Percentiles rank a stretch among this genome's conserved stretches.
Conservation (phyloP, 2,113 vertebrate species). For the Perca schrenkii region DNA sequence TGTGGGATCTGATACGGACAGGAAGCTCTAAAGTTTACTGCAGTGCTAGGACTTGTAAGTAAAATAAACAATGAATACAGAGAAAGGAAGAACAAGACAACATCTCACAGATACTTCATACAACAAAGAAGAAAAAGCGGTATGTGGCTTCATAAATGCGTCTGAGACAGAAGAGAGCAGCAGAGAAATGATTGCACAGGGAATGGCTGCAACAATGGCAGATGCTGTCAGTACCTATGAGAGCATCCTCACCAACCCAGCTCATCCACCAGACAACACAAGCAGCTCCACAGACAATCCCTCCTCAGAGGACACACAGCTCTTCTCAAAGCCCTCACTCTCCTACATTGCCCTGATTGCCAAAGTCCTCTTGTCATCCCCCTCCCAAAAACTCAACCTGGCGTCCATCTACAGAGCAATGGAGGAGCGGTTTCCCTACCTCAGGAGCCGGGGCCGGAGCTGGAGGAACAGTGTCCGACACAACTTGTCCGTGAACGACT, state of each 20-base stretch:
- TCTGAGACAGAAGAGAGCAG: slow-evolving; percentile 1
- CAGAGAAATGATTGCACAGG: background rate
- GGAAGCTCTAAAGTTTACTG: slow-evolving; percentile 4
- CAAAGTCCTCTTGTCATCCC: slow-evolving; percentile 81
- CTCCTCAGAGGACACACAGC: background rate
- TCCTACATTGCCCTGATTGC: slow-evolving; percentile 82
- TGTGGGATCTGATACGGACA: background rate
- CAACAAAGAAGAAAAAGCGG: slow-evolving; percentile 17
- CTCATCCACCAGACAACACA: background rate
- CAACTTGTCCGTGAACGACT: slow-evolving; percentile 51
- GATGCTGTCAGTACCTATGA: background rate
- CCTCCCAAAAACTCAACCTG: slow-evolving; percentile 78
- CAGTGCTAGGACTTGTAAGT: background rate
- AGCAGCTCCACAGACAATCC: background rate
- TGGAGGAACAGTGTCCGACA: slow-evolving; percentile 60
- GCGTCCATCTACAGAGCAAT: slow-evolving; percentile 81
- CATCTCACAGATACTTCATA: slow-evolving; percentile 7
- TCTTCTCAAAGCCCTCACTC: slow-evolving; percentile 64
- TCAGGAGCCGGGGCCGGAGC: slow-evolving; percentile 65
- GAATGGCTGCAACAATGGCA: background rate
- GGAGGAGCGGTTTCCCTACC: slow-evolving; percentile 79
- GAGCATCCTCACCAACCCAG: background rate
- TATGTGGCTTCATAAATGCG: background rate
- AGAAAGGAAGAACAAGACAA: slow-evolving; percentile 3
- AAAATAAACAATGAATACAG: slow-evolving; percentile 26